Evolutionary conservation across 2,888 invertebrate species (phyloP).

Genomic region (Digitonthophagus gazella): DNA sequence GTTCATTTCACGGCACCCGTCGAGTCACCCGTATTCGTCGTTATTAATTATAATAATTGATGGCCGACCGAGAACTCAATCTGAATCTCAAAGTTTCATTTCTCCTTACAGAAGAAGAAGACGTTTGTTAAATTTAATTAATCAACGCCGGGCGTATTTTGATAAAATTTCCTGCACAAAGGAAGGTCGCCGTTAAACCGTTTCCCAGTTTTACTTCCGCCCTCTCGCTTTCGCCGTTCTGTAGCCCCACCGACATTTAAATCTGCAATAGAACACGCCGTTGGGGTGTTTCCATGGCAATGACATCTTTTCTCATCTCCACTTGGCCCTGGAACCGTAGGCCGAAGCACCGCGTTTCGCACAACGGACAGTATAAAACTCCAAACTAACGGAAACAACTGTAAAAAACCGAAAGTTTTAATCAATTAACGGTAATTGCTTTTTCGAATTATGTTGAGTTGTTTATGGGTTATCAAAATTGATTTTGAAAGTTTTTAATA

Average conservation of each 20-base stretch:
- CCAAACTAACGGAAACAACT: not conserved
- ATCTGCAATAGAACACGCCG: constrained; percentile 37
- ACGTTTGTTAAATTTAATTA: not conserved
- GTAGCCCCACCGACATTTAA: constrained; percentile 39
- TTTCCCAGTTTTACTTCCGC: not conserved
- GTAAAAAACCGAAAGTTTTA: not conserved
- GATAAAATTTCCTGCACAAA: not conserved
- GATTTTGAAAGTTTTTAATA: no score
- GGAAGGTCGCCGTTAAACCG: not conserved
- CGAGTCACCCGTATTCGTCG: not conserved
- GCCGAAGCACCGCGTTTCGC: constrained; percentile 4
- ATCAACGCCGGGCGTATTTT: not conserved
- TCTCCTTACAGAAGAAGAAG: not conserved
- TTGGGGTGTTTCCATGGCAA: constrained; percentile 41
- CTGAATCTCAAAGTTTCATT: not conserved
- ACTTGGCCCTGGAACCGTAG: constrained; percentile 33
- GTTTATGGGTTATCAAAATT: no score
- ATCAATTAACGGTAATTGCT: no score
- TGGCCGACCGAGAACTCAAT: not conserved
- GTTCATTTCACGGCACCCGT: not conserved
- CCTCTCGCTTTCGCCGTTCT: constrained; percentile 25
- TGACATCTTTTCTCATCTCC: constrained; percentile 42
- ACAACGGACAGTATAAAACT: not conserved
- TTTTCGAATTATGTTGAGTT: no score
- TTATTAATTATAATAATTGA: not conserved